These are phyloP conservation scores for Periparus ater DNA, from an alignment of 2,797 vertebrate species.

Conservation along the genomic window DNA sequence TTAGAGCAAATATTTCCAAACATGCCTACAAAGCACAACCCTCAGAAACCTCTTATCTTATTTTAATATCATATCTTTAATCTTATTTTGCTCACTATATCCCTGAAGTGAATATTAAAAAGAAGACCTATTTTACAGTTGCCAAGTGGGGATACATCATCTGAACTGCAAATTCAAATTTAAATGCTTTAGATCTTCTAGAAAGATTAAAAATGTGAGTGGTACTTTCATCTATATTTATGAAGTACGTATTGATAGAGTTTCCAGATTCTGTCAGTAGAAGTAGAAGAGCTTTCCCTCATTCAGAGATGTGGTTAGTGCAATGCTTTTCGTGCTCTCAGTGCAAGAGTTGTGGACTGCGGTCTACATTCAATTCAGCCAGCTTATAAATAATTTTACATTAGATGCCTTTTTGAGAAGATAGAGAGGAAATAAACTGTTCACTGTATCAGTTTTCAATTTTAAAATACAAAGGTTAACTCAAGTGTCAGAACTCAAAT, in stretches of 20 bases:
- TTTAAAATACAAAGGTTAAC: neutral
- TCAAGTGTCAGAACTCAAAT: neutral
- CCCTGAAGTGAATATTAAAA: conserved; percentile 45
- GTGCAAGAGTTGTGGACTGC: neutral
- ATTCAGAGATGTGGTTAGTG: neutral
- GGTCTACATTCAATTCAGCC: neutral
- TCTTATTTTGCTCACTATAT: conserved; percentile 49
- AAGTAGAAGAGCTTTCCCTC: neutral
- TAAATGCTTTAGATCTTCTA: conserved; percentile 55
- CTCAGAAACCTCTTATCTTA: conserved; percentile 40
- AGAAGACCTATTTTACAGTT: conserved; percentile 46
- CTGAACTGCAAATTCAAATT: conserved; percentile 52
- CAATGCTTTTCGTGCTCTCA: neutral
- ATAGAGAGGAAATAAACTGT: neutral
- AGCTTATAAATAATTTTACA: neutral
- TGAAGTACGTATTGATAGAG: neutral
- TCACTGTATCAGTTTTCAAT: neutral
- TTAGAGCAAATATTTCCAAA: neutral
- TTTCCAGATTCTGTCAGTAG: neutral
- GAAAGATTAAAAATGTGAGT: neutral
- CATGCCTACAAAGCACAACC: neutral
- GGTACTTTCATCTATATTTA: conserved; percentile 54
- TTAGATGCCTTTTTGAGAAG: neutral
- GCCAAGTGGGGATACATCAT: conserved; percentile 47
- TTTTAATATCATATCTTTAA: conserved; percentile 49